phyloP scores from a whole-genome alignment of 2,888 invertebrate genomes.

The Drosophila fungiperda region DNA sequence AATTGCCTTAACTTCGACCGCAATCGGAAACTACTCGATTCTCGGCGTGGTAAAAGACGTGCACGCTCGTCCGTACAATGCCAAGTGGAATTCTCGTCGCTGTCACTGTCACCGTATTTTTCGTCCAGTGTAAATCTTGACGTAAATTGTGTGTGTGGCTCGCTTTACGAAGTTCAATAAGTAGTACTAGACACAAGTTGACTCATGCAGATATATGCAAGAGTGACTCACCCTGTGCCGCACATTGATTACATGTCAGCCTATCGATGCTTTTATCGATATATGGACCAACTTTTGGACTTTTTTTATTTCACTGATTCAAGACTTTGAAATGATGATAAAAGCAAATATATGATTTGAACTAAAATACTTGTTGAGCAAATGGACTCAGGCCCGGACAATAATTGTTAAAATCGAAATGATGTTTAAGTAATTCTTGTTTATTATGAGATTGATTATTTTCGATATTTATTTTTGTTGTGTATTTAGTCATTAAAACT shows the following conservation, averaged over 20 bases:
- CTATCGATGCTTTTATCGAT: constrained; percentile 29
- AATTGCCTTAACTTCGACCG: constrained; percentile 61
- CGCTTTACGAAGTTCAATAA: constrained; percentile 17
- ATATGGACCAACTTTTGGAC: constrained; percentile 1
- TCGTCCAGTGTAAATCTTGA: constrained; percentile 52
- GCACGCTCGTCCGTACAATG: constrained; percentile 53
- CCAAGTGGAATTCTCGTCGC: constrained; percentile 44
- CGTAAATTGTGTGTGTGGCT: constrained; percentile 44
- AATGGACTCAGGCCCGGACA: neutral
- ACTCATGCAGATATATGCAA: constrained; percentile 28
- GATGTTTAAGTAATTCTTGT: neutral
- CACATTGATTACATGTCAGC: neutral
- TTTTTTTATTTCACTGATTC: neutral
- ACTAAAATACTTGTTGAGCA: neutral
- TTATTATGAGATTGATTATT: constrained; percentile 17
- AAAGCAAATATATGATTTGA: neutral
- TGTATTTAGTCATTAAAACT: constrained; percentile 48
- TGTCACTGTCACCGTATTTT: constrained; percentile 56
- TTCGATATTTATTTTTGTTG: constrained; percentile 2
- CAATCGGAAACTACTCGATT: constrained; percentile 43
- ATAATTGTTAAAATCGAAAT: neutral
- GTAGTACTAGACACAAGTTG: constrained; percentile 45
- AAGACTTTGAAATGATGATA: neutral
- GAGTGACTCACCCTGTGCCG: constrained; percentile 36
- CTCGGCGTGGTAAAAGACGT: constrained; percentile 47